Evolutionary conservation across 2,113 vertebrate genomes (phyloP), one percentile per base, ranked within the genome.

Genomic region (Aix galericulata): DNA sequence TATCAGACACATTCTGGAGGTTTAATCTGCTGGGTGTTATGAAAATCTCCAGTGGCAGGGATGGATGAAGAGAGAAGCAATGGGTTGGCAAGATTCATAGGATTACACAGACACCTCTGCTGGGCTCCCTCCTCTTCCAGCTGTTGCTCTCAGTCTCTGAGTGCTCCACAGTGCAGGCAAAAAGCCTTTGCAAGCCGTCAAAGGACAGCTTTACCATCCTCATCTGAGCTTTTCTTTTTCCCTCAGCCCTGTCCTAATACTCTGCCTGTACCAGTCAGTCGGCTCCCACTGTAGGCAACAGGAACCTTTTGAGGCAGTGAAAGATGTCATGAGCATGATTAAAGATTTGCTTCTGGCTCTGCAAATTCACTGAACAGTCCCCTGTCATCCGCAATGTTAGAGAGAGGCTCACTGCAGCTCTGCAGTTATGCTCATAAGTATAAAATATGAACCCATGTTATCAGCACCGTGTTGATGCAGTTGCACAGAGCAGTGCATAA

Each of bases 281-380:
- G 58, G 25, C 16, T 60, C n/a, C 40, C 2, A 0, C 25, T 13
- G 22, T 5, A 68, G 25, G 27, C 71, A 55, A 27, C 0, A 34
- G 46, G 46, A 36, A 31, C 26, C 36, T 60, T 36, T 25, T 13
- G 38, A 59, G 31, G 9, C 56, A 74, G 3, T 10, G 29, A 67
- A 36, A 67, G 44, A 56, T 0, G 0, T 18, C 32, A 60, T 0
- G 3, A 78, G 13, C 13, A 32, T 0, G 1, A 42, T 63, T 20
- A 59, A 75, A 69, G 82, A 15, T 34, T 50, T 3, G 2, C 16
- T 34, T 80, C 26, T 42, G 26, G 15, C 56, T 46, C 46, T 88
- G 50, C 25, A 52, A 88, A 74, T 26, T 13, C 1, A 0, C 34
- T 74, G 31, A 93, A 27, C 9, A 38, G 25, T 62, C 69, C 32